These are phyloP conservation scores for Scolanthus callimorphus DNA, from an alignment of 92 coral and sea anemone genomes.

Conservation along the genomic window DNA sequence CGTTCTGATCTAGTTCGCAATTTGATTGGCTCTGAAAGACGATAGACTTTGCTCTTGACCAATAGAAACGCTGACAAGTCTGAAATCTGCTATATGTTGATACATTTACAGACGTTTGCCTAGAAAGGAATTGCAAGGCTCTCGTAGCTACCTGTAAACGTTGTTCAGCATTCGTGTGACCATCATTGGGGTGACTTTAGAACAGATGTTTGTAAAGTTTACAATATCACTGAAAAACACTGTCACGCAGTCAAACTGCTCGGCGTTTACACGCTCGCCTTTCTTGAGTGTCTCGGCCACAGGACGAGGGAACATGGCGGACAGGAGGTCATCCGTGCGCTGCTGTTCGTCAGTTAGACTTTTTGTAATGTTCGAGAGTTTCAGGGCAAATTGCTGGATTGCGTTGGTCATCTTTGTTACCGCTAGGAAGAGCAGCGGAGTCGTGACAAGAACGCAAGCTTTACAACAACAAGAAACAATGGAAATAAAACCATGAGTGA, in stretches of 20 bases:
- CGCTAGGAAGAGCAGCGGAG: constrained; percentile 43
- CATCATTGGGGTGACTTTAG: constrained; percentile 51
- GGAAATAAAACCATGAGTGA: too few relatives aligned
- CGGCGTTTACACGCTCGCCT: constrained; percentile 52
- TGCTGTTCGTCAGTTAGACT: constrained; percentile 60
- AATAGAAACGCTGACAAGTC: too few relatives aligned
- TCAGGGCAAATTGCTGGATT: constrained; percentile 52
- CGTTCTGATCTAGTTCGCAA: too few relatives aligned
- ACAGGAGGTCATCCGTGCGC: constrained; percentile 43
- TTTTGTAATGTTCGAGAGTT: constrained; percentile 37
- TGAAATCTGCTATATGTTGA: too few relatives aligned
- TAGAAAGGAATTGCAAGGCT: too few relatives aligned
- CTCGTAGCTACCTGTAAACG: constrained; percentile 42
- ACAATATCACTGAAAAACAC: constrained; percentile 74
- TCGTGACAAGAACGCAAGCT: too few relatives aligned
- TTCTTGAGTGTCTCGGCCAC: constrained; percentile 62
- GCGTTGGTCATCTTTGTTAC: constrained; percentile 43
- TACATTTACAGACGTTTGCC: too few relatives aligned
- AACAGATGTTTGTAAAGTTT: constrained; percentile 54
- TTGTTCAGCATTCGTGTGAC: constrained; percentile 60
- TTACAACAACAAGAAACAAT: too few relatives aligned
- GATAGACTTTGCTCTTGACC: too few relatives aligned
- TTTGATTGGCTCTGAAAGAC: too few relatives aligned
- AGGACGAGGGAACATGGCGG: constrained; percentile 68
- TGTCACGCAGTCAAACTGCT: constrained; percentile 58